These are phyloP conservation scores for Darevskia mixta DNA, from an alignment of 2,797 vertebrate genomes.

Conservation along the genomic window DNA sequence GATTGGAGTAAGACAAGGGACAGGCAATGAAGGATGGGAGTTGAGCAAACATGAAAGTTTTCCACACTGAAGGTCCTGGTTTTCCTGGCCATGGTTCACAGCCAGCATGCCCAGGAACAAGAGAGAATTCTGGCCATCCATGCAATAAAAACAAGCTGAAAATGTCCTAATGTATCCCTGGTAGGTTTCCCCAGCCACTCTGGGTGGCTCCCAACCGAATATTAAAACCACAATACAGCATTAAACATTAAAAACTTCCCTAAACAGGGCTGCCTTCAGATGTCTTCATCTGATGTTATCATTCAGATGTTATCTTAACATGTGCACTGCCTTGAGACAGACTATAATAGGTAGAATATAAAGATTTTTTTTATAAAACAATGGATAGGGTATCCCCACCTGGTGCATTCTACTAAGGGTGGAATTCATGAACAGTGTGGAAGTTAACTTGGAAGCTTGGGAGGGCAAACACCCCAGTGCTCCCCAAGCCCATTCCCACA, in stretches of 20 bases:
- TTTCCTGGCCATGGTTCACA: not conserved
- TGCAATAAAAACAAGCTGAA: not conserved
- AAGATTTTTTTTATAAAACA: no score
- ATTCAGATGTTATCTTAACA: no score
- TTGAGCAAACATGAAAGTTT: not conserved
- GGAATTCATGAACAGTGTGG: not conserved
- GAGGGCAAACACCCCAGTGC: not conserved
- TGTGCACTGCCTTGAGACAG: no score
- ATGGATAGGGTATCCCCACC: not conserved
- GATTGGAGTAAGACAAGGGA: not conserved
- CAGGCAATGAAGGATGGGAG: not conserved
- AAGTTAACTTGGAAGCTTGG: not conserved
- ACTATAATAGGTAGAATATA: no score
- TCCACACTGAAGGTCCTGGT: not conserved
- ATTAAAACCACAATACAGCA: no score
- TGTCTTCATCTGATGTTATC: no score
- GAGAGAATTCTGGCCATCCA: no score
- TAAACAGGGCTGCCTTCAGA: no score
- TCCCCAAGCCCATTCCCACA: not conserved
- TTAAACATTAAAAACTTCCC: no score
- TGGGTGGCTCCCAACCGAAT: no score
- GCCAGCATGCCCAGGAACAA: not conserved
- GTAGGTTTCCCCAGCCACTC: no score
- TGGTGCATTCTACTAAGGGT: not conserved
- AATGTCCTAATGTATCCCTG: no score